phyloP scores from a whole-genome alignment of 2,888 invertebrate genomes.

The Biston stratarius region DNA sequence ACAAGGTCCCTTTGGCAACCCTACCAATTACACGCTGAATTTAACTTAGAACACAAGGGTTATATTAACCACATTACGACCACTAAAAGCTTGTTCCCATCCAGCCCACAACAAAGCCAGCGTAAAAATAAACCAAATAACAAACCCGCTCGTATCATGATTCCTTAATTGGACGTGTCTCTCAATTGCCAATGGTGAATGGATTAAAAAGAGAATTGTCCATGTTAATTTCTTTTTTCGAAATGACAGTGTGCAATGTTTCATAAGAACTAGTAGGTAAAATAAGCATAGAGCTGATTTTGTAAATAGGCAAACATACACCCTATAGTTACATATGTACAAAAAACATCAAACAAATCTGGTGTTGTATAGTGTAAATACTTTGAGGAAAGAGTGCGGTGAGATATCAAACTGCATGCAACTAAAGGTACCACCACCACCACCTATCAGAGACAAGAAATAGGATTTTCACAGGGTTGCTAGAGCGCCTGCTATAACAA shows the following conservation, averaged over 20 bases:
- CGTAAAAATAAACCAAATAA: slow-evolving; percentile 21
- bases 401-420: no score
- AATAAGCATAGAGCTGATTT: no score
- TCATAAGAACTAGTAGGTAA: no score
- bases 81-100: slow-evolving; percentile 12
- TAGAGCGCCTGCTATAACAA: no score
- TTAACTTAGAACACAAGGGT: slow-evolving; percentile 11
- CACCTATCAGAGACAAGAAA: no score
- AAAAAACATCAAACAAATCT: no score
- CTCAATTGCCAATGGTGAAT: background rate
- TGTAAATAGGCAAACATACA: no score
- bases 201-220: background rate
- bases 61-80: slow-evolving; percentile 10
- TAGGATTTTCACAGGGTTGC: no score
- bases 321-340: no score
- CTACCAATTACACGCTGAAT: background rate
- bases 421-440: no score
- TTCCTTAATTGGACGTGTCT: background rate
- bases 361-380: no score
- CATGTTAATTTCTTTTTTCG: background rate
- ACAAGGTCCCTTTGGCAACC: background rate
- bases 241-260: background rate
- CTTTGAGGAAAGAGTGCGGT: no score
- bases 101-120: slow-evolving; percentile 26
- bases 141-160: slow-evolving; percentile 2